Percentiles rank a stretch among this genome's conserved stretches.
Conservation (phyloP, 2,797 vertebrate genomes). For the Neopelma chrysocephalum region DNA sequence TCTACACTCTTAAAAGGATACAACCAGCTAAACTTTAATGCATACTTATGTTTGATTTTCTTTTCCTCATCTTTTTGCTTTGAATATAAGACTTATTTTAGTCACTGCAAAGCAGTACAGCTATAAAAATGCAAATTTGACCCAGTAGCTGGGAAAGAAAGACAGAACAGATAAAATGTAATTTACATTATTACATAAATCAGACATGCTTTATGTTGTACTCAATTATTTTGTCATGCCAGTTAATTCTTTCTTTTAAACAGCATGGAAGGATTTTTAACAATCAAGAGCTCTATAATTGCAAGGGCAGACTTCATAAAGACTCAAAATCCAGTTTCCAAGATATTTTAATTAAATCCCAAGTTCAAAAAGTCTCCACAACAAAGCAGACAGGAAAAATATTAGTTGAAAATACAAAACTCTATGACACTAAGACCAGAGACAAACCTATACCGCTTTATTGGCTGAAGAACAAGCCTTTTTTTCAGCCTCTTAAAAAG, state of each 20-base stretch:
- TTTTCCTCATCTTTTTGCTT: neutral
- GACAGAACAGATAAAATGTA: neutral
- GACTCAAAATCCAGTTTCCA: slow-evolving; percentile 44
- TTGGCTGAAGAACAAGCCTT: neutral
- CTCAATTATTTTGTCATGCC: neutral
- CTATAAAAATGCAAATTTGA: neutral
- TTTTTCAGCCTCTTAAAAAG: neutral
- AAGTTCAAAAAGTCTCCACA: slow-evolving; percentile 43
- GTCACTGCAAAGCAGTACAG: neutral
- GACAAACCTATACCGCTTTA: slow-evolving; percentile 1
- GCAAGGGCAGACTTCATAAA: slow-evolving; percentile 22
- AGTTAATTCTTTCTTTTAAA: slow-evolving; percentile 41
- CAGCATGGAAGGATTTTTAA: slow-evolving; percentile 34
- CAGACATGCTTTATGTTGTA: neutral
- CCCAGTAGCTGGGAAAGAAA: neutral
- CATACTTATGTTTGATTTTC: neutral
- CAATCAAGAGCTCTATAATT: slow-evolving; percentile 27
- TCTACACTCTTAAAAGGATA: neutral
- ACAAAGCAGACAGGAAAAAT: slow-evolving; percentile 55
- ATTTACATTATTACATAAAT: slow-evolving; percentile 44
- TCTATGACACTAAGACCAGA: slow-evolving; percentile 34
- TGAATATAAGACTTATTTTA: neutral
- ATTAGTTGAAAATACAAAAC: slow-evolving; percentile 54
- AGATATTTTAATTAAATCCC: slow-evolving; percentile 60
- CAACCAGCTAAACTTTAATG: neutral